Evolutionary conservation across 2,797 vertebrate species (phyloP), one percentile per base, ranked within the genome.

Genomic region (Malurus splendens): DNA sequence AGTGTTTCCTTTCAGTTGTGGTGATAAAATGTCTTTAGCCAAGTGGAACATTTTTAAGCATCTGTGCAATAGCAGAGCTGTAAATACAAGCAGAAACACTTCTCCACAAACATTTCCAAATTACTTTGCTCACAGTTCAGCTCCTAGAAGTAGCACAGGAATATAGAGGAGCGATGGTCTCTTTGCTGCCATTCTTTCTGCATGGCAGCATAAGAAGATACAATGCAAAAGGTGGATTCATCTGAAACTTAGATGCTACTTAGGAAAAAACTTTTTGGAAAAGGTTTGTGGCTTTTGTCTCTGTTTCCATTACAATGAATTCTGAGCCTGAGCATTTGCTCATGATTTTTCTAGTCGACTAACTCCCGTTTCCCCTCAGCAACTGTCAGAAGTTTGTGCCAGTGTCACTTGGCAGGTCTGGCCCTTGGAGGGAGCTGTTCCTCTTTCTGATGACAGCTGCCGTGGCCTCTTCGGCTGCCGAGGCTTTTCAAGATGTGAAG

Each of bases 321-420:
- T 82, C 50, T 61, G 57, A 84, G 18, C 42, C 51, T 36, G 22
- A 91, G 38, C 9, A 30, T 22, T 75, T 75, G 18, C 19, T 76
- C 2, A 0, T n/a, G 30, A 16, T 36, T 79, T 81, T 88, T 82
- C 51, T 65, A 38, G 36, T 82, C 88, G 55, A 25, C 27, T 78
- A 67, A 41, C 42, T 67, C 44, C n/a, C 14, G 2, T 39, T 85
- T 87, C 64, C 54, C 10, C 33, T 61, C 50, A 77, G 36, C 65
- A 88, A 30, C 83, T 41, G 32, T 86, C 66, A 84, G 36, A 84
- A 82, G 9, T 51, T 90, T 82, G 42, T 79, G 39, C 42, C 86
- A 65, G 39, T 38, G 78, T 93, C 55, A 47, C 39, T 82, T 90
- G 78, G 47, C 86, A 86, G 81, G 86, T 20, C 66, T 77, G 66